Evolutionary conservation across 1,140 invertebrate species (phyloP), one percentile per base, ranked within the genome.

Genomic region (Zaprionus davidi): DNA sequence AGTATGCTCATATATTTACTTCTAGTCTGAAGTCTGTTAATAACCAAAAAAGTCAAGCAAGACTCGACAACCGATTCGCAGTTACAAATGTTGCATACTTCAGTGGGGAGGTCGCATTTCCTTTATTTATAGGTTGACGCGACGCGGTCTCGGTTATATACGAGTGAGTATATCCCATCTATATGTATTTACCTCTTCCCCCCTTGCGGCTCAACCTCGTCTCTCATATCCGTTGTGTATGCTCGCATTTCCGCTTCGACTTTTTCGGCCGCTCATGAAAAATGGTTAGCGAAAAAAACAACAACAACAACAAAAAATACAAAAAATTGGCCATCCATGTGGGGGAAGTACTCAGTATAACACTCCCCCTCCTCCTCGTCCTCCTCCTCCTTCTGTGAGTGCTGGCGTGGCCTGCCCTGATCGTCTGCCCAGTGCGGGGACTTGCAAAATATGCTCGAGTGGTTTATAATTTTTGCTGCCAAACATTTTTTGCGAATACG

Each of bases 391-490:
- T 28, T 28, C 6, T 31, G 7, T 41, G 4, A n/a, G 0, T 15
- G 13, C 38, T 41, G 38, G 15, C 15, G 15, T 41, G 38, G 12
- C 13, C 1, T 20, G 44, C 11, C 46, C 46, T 51, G 46, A 51
- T 24, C 41, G n/a, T 41, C 44, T 49, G 44, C n/a, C 44, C 44
- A 49, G 44, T 11, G n/a, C 44, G 57, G 67, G 81, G 56, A 78
- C 81, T 84, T 77, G 74, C 81, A 79, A 84, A 84, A 84, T 84
- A 84, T 84, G 81, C 81, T 84, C 81, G 81, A 84, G 81, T 84
- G 81, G 81, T 84, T 84, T 84, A 80, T 84, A 84, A 84, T 83
- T 84, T 84, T 83, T 69, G 80, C 81, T 83, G 76, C 63, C 80
- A 82, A 82, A 82, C 58, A 76, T 78, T 82, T 82, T 82, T 82